Conservation (phyloP, 2,888 invertebrate species). For the Andrena chrysosceles region DNA sequence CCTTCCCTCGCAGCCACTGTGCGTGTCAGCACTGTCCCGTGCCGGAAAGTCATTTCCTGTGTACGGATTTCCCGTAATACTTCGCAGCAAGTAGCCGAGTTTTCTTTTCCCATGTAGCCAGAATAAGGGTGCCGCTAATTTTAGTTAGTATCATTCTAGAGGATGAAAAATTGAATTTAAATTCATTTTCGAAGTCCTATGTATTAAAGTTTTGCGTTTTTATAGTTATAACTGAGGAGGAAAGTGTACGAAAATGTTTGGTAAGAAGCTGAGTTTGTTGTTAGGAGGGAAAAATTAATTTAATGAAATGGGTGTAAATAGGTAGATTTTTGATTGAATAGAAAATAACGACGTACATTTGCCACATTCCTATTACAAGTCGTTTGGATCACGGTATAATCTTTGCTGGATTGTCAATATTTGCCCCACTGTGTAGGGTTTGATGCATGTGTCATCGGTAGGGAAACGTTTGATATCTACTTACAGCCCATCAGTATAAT, state of each 20-base stretch:
- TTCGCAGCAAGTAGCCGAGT: background rate
- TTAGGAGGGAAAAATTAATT: too few relatives aligned
- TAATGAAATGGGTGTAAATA: too few relatives aligned
- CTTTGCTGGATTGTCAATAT: conserved; percentile 42
- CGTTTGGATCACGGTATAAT: conserved; percentile 52
- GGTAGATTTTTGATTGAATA: too few relatives aligned
- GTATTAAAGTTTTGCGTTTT: too few relatives aligned
- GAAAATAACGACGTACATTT: too few relatives aligned
- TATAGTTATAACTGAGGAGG: too few relatives aligned
- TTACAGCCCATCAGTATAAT: conserved; percentile 52
- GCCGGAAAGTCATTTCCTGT: conserved; percentile 1
- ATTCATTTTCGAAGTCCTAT: too few relatives aligned
- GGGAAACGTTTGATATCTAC: conserved; percentile 53
- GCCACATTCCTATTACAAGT: background rate
- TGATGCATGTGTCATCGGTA: conserved; percentile 43
- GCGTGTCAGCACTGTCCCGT: background rate
- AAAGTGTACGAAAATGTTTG: too few relatives aligned
- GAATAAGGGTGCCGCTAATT: background rate
- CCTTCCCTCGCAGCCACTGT: background rate
- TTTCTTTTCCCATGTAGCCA: conserved; percentile 7
- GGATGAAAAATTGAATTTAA: too few relatives aligned
- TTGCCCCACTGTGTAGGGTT: conserved; percentile 39
- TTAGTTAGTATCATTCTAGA: too few relatives aligned
- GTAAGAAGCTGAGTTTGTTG: too few relatives aligned
- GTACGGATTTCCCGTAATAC: background rate